Base-by-base conservation (phyloP, 2,888 invertebrate species). In the Amphiduros pacificus region DNA sequence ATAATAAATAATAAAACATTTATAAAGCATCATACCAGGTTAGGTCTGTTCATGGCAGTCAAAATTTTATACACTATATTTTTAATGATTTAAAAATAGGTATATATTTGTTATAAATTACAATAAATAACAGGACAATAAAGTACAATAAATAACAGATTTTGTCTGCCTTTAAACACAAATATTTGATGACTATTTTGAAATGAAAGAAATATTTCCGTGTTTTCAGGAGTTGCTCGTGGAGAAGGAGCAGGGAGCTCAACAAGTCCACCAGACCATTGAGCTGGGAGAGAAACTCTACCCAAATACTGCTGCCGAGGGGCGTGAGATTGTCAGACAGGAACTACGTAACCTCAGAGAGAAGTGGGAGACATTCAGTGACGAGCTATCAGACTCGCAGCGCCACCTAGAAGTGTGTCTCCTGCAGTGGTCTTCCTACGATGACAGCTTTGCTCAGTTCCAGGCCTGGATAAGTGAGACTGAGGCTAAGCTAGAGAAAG, bases 361-460 rank as follows among this genome's bases (percentile, higher is more conserved):
- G 77, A 86, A 91, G 76, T 95, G 94, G 93, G 95, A 96, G 74
- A 88, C 87, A 78, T 85, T 95, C 0, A 90, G 91, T 67, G 92
- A 92, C 75, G 90, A 89, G 51, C 90, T 95, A 55, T 86, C 89
- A 29, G 90, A 90, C 74, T 88, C 94, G 69, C 94, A 94, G 61
- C 87, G 93, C 61, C 90, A 92, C 73, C 86, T 94, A 29, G 92
- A 93, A 82, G 88, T 90, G 36, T 41, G 44, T 32, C 87, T 94
- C 59, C 91, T 94, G 77, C 93, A 91, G 74, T 95, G 94, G 94
- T 91, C 91, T 17, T 92, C 92, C 0, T 94, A 93, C 78, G 94
- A 95, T 80, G 94, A 95, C 75, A 90, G 90, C 71, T 87, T 91
- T 24, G 90, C 91, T 57, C 88, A 87, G 58, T 88, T 95, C 11